Conservation (phyloP, 2,888 invertebrate genomes). For the Andrena chrysosceles region DNA sequence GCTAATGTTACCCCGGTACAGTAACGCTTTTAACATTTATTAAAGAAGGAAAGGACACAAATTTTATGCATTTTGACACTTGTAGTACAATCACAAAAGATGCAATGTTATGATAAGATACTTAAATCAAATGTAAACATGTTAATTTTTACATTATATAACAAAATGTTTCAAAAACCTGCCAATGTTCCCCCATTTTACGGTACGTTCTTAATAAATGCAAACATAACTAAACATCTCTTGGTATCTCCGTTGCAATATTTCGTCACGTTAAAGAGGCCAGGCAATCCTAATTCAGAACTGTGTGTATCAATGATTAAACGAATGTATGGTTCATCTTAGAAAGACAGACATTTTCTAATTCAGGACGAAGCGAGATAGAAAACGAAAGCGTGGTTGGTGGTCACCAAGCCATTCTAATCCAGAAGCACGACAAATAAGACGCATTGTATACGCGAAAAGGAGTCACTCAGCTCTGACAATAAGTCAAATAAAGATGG, state of each 20-base stretch:
- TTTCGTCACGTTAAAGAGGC: background rate
- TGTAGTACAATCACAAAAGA: no score
- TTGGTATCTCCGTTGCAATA: background rate
- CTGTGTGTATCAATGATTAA: background rate
- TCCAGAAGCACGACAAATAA: slow-evolving; percentile 52
- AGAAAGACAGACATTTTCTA: background rate
- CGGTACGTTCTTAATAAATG: background rate
- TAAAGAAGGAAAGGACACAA: no score
- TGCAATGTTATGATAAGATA: no score
- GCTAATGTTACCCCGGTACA: no score
- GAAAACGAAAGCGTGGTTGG: slow-evolving; percentile 13
- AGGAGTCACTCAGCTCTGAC: slow-evolving; percentile 62
- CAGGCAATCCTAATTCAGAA: background rate
- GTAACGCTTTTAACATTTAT: no score
- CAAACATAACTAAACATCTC: background rate
- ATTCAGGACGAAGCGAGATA: background rate
- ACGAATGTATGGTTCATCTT: background rate
- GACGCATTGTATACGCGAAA: slow-evolving; percentile 37
- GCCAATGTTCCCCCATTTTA: no score
- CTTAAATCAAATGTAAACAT: no score
- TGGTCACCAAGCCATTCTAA: slow-evolving; percentile 50
- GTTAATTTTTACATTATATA: no score
- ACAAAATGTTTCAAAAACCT: no score
- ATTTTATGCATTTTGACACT: no score
- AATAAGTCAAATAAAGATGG: slow-evolving; percentile 71